Percentiles rank a stretch among this genome's conserved stretches.
Conservation (phyloP, 2,888 invertebrate species). For the Crematogaster levior region DNA sequence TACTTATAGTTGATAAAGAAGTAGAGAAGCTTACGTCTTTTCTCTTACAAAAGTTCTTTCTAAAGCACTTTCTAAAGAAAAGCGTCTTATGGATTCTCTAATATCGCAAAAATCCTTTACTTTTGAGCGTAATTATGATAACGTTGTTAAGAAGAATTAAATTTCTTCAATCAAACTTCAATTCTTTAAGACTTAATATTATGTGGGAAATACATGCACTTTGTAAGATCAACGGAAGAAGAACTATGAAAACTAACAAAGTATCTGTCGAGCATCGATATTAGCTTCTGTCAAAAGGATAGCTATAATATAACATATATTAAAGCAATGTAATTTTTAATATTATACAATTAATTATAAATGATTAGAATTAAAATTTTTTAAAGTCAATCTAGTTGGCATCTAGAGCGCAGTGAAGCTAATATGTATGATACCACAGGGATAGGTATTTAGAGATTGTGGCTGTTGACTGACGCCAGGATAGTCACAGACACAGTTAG, state of each 20-base stretch:
- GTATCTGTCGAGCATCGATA: not conserved
- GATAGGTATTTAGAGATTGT: not conserved
- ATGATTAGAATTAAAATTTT: not conserved
- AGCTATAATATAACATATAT: not conserved
- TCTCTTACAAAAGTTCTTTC: conserved; percentile 1
- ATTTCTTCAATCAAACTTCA: conserved; percentile 1
- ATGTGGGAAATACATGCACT: not conserved
- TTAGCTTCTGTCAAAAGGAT: not conserved
- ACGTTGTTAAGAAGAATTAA: conserved; percentile 12
- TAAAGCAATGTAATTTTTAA: not conserved
- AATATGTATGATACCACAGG: too few species aligned
- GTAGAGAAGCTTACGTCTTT: conserved; percentile 43
- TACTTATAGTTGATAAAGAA: conserved; percentile 45
- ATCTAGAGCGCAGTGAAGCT: too few species aligned
- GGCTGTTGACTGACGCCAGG: not conserved
- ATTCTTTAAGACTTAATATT: not conserved
- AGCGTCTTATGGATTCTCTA: conserved; percentile 24
- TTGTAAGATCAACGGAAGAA: not conserved
- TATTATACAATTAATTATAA: not conserved
- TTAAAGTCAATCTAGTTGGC: not conserved
- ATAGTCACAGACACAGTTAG: not conserved
- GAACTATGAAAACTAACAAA: not conserved
- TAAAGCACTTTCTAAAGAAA: conserved; percentile 37
- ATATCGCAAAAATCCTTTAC: conserved; percentile 35
- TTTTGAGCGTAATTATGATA: conserved; percentile 11